A percentile compares a stretch with the other conserved stretches of the same genome.
These are phyloP conservation scores for Aurelia aurita DNA, from an alignment of 30 jellyfish, hydroid and myxozoan species.

Conservation along the genomic window DNA sequence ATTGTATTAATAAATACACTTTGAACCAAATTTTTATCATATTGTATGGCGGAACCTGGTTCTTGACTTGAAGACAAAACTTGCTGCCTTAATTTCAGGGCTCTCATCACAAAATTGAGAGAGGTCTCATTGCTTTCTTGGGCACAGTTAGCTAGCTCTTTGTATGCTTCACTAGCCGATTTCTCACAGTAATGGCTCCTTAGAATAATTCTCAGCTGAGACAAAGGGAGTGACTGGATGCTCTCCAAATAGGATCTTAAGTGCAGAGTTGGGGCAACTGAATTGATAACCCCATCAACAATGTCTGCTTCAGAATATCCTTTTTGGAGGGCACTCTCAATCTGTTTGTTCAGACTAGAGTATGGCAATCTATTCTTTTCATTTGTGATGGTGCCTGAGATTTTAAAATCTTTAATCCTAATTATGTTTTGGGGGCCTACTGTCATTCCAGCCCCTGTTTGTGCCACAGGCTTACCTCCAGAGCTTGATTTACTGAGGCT, in stretches of 20 bases:
- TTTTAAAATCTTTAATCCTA: constrained; percentile 31
- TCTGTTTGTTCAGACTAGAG: constrained; percentile 41
- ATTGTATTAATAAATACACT: constrained; percentile 24
- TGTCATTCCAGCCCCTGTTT: constrained; percentile 43
- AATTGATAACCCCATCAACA: constrained; percentile 56
- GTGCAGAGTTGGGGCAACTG: constrained; percentile 56
- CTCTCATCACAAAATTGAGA: constrained; percentile 21
- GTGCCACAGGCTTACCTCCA: constrained; percentile 28
- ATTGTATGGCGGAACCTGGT: constrained; percentile 11
- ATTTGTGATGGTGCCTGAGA: constrained; percentile 37
- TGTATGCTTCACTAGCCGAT: constrained; percentile 40
- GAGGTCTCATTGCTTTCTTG: constrained; percentile 40
- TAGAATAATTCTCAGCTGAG: constrained; percentile 24
- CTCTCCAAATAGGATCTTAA: constrained; percentile 59
- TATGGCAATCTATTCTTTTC: constrained; percentile 26
- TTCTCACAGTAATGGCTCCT: constrained; percentile 56
- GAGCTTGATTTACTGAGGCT: not conserved
- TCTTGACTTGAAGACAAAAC: constrained; percentile 17
- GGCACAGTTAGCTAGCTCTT: constrained; percentile 22
- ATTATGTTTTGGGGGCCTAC: constrained; percentile 28
- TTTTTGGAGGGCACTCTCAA: constrained; percentile 42
- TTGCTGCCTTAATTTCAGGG: constrained; percentile 9
- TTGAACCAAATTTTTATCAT: constrained; percentile 7
- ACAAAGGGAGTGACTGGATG: not conserved
- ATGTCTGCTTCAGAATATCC: constrained; percentile 54